A percentile compares a stretch with the other conserved stretches of the same genome.
These are phyloP conservation scores for Acomys russatus DNA, from an alignment of 2,797 vertebrate genomes.

Conservation along the genomic window DNA sequence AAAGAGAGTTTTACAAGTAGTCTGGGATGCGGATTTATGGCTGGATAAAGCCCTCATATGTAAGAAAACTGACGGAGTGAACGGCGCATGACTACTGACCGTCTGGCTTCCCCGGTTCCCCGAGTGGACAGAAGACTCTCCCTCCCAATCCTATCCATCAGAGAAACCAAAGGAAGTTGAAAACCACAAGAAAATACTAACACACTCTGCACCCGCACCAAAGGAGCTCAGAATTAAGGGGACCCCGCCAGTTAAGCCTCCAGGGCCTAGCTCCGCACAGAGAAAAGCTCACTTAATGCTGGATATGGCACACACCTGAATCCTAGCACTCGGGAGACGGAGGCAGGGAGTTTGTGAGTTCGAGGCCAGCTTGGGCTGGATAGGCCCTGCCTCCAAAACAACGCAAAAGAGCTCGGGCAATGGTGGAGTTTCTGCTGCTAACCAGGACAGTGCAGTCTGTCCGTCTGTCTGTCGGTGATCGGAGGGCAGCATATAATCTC, in stretches of 20 bases:
- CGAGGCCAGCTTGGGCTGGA: not conserved
- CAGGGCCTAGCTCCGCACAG: rapidly evolving
- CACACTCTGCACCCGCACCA: not conserved
- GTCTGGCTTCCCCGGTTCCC: not conserved
- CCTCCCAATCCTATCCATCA: not conserved
- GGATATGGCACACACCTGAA: not conserved
- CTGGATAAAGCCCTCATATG: not conserved
- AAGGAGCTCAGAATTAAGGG: not conserved
- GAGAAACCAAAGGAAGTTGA: slow-evolving; percentile 39
- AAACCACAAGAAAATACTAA: not conserved
- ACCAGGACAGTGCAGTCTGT: not conserved
- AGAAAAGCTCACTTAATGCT: not conserved
- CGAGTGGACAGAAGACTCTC: not conserved
- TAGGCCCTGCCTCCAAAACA: not conserved
- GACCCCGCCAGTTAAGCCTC: not conserved
- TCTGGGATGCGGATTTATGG: slow-evolving; percentile 4
- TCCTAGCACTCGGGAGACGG: not conserved
- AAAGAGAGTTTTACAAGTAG: slow-evolving; percentile 67
- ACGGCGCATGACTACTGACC: not conserved
- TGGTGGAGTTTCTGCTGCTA: not conserved
- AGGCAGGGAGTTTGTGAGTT: not conserved
- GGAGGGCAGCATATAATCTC: rapidly evolving
- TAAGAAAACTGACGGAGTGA: slow-evolving; percentile 26
- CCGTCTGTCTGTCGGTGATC: not conserved
- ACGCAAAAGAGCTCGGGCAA: not conserved